Evolutionary conservation across 2,888 invertebrate genomes (phyloP).

Genomic region (Drosophila paranaensis): DNA sequence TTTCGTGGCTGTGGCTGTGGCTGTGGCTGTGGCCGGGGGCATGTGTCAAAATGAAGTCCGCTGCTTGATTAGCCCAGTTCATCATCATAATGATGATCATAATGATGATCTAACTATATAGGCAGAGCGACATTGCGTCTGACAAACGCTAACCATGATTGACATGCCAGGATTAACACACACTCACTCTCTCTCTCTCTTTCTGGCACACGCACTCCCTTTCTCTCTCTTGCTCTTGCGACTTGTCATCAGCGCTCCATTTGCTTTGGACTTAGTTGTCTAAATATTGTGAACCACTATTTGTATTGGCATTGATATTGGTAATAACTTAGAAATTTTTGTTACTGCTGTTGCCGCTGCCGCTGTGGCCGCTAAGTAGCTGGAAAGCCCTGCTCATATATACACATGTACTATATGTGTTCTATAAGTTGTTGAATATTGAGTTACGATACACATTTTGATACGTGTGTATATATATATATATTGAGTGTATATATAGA

Average conservation of each 20-base stretch:
- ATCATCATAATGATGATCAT: conserved; percentile 6
- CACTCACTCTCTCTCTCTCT: conserved; percentile 15
- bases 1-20: conserved; percentile 1
- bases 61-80: conserved; percentile 17
- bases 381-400: conserved; percentile 46
- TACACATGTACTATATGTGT: conserved; percentile 27
- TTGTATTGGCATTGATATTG: conserved; percentile 76
- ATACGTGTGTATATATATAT: conserved; percentile 11
- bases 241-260: conserved; percentile 49
- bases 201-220: conserved; percentile 11
- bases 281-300: conserved; percentile 59
- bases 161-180: conserved; percentile 74
- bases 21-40: conserved; percentile 26
- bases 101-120: conserved; percentile 7
- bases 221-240: background rate
- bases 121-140: conserved; percentile 56
- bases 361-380: conserved; percentile 37
- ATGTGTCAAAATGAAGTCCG: conserved; percentile 76
- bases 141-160: conserved; percentile 61
- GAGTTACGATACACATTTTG: conserved; percentile 2
- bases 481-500: conserved; percentile 1
- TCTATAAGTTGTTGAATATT: conserved; percentile 34
- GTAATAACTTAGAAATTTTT: conserved; percentile 62
- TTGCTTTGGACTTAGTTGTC: conserved; percentile 70
- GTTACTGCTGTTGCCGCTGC: conserved; percentile 20